A percentile compares a stretch with the other conserved stretches of the same genome.
Conservation (phyloP, 1,140 invertebrate species). For the Drosophila auraria region DNA sequence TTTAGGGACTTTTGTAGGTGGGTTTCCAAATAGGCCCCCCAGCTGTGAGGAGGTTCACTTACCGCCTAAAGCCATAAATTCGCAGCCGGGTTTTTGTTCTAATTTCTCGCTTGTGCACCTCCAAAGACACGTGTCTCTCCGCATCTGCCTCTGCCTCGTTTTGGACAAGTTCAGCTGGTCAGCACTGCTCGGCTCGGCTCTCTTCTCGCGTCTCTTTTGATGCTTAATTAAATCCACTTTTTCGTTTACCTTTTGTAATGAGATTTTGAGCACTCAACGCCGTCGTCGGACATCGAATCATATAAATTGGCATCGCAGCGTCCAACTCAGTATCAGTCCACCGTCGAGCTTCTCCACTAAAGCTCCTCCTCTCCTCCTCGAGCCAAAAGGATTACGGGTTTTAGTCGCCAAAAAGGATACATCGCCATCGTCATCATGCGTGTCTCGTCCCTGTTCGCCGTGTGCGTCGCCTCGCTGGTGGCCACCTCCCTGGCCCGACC, state of each 20-base stretch:
- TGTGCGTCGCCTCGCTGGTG: constrained; percentile 82
- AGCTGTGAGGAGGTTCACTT: constrained; percentile 22
- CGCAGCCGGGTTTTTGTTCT: constrained; percentile 51
- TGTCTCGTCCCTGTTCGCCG: constrained; percentile 84
- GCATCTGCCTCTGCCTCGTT: constrained; percentile 34
- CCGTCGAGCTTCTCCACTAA: constrained; percentile 65
- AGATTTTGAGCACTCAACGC: constrained; percentile 65
- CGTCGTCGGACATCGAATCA: constrained; percentile 65
- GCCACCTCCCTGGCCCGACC: constrained; percentile 86
- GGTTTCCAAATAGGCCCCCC: constrained; percentile 26
- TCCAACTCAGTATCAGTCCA: constrained; percentile 65
- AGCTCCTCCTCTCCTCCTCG: constrained; percentile 33
- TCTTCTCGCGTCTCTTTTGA: constrained; percentile 66
- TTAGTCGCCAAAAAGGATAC: constrained; percentile 40
- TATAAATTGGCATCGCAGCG: constrained; percentile 62
- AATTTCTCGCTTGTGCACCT: constrained; percentile 63
- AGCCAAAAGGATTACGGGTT: constrained; percentile 73
- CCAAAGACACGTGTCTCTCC: constrained; percentile 52
- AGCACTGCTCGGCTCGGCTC: neutral
- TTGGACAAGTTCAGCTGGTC: constrained; percentile 17
- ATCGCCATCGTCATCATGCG: constrained; percentile 60
- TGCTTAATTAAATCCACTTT: constrained; percentile 80
- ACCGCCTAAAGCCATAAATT: constrained; percentile 42
- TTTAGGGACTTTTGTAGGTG: constrained; percentile 13
- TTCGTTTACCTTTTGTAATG: constrained; percentile 78